Evolutionary conservation across 2,888 invertebrate species (phyloP).

Genomic region (Agonopterix arenella): DNA sequence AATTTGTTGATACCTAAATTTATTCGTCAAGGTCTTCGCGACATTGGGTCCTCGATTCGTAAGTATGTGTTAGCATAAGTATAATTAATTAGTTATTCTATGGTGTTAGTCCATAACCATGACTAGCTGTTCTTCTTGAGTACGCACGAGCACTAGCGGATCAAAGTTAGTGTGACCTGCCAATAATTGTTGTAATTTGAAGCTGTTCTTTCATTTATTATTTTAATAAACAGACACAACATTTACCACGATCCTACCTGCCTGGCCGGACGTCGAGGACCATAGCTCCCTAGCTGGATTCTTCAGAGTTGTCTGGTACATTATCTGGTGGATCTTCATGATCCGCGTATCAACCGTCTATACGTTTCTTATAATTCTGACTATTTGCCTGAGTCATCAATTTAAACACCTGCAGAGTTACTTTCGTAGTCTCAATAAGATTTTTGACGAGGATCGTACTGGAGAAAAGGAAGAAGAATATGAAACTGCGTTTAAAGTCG

Average conservation of each 20-base stretch:
- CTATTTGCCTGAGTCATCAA: slow-evolving; percentile 32
- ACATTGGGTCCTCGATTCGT: too few species aligned
- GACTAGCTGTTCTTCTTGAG: too few species aligned
- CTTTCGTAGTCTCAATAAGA: slow-evolving; percentile 28
- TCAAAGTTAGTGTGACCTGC: too few species aligned
- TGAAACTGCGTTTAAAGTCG: slow-evolving; percentile 33
- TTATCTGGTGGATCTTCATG: slow-evolving; percentile 29
- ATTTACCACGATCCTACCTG: slow-evolving; percentile 30
- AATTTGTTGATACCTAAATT: too few species aligned
- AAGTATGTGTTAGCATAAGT: too few species aligned
- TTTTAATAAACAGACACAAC: too few species aligned
- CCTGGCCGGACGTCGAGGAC: slow-evolving; percentile 33
- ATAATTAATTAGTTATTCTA: too few species aligned
- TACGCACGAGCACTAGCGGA: too few species aligned
- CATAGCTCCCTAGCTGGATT: slow-evolving; percentile 17
- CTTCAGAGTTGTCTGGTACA: slow-evolving; percentile 17
- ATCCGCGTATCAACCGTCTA: slow-evolving; percentile 15
- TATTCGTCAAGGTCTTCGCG: too few species aligned
- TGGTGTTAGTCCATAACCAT: too few species aligned
- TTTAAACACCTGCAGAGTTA: slow-evolving; percentile 40
- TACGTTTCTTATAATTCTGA: slow-evolving; percentile 22
- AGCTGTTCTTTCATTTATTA: too few species aligned
- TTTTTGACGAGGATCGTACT: slow-evolving; percentile 20
- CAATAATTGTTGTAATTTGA: too few species aligned
- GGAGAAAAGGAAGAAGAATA: slow-evolving; percentile 37